Percentiles rank a stretch among this genome's conserved stretches.
phyloP scores from a whole-genome alignment of 2,888 invertebrate species.

The Tenthredo distinguenda region DNA sequence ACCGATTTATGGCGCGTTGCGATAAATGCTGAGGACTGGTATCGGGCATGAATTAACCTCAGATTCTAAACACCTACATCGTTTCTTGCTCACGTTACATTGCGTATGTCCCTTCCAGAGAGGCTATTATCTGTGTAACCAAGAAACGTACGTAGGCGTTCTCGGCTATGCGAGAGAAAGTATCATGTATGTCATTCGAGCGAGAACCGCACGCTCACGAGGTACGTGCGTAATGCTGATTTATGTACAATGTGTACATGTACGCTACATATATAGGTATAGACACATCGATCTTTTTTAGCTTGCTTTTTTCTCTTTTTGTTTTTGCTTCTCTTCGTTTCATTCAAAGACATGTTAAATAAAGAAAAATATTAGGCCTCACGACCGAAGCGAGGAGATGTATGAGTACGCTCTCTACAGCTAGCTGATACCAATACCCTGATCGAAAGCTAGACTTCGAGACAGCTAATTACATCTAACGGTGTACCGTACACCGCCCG shows the following conservation, averaged over 20 bases:
- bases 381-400: not conserved
- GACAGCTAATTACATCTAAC: conserved; percentile 23
- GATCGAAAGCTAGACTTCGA: conserved; percentile 19
- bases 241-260: not conserved
- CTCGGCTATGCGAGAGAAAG: conserved; percentile 47
- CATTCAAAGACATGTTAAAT: not conserved
- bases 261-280: not conserved
- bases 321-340: not conserved
- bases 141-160: conserved; percentile 33
- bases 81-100: not conserved
- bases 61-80: conserved; percentile 3
- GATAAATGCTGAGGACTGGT: conserved; percentile 32
- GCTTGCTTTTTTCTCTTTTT: not conserved
- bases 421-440: not conserved
- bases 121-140: not conserved
- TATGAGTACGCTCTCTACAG: not conserved
- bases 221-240: conserved; percentile 33
- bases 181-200: conserved; percentile 16
- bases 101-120: not conserved
- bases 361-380: not conserved
- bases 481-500: not conserved
- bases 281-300: not conserved
- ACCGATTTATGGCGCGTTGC: conserved; percentile 25
- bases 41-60: conserved; percentile 41
- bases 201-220: not conserved